phyloP scores from a whole-genome alignment of 2,797 vertebrate genomes.

The Tangara arthus region DNA sequence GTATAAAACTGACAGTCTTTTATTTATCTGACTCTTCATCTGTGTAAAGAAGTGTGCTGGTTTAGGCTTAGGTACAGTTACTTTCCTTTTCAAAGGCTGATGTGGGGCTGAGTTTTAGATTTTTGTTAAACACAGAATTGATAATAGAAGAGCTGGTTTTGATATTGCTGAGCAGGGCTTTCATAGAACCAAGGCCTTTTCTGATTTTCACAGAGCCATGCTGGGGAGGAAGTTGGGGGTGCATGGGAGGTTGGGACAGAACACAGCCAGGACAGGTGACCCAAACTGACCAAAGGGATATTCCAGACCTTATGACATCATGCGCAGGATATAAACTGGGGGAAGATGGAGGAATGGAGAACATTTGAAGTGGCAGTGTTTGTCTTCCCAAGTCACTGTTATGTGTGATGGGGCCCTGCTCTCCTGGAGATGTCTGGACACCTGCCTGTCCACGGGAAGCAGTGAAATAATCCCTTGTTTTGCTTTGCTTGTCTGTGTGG shows the following conservation, averaged over 20 bases:
- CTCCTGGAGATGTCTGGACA: not conserved
- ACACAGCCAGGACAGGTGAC: not conserved
- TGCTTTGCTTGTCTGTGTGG: not conserved
- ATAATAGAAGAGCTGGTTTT: not conserved
- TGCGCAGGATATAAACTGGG: not conserved
- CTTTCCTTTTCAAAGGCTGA: not conserved
- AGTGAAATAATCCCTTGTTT: not conserved
- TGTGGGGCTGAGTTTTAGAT: not conserved
- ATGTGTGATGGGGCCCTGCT: not conserved
- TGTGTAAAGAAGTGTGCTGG: not conserved
- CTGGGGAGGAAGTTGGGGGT: not conserved
- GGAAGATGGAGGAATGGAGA: not conserved
- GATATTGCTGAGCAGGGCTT: not conserved
- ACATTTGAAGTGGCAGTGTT: not conserved
- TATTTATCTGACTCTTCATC: not conserved
- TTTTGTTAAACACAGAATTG: not conserved
- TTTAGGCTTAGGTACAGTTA: not conserved
- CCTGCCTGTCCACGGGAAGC: not conserved
- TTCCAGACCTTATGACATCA: not conserved
- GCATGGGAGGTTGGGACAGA: rapidly evolving
- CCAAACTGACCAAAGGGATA: not conserved
- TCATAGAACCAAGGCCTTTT: not conserved
- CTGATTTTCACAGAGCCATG: not conserved
- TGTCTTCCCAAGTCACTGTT: not conserved
- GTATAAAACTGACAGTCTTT: not conserved